A percentile compares a stretch with the other conserved stretches of the same genome.
These are phyloP conservation scores for Caranx melampygus DNA, from an alignment of 2,113 vertebrate genomes.

Conservation along the genomic window DNA sequence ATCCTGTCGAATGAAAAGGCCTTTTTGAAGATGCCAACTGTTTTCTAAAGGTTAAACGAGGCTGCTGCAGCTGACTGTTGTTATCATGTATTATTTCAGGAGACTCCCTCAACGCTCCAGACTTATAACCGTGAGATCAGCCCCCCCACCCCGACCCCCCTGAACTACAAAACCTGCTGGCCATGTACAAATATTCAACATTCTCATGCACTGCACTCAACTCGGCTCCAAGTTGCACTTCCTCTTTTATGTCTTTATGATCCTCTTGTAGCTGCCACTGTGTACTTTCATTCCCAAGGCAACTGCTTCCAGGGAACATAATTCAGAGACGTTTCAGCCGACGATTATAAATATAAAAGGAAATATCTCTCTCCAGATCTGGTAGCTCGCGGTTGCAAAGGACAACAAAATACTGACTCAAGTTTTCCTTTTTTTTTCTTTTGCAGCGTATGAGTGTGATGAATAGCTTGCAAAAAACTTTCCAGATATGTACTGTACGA, in stretches of 20 bases:
- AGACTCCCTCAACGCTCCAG: neutral
- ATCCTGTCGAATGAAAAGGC: neutral
- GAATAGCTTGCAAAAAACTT: neutral
- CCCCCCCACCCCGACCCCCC: neutral
- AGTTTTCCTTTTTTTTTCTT: neutral
- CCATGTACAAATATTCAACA: slow-evolving; percentile 17
- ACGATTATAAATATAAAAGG: neutral
- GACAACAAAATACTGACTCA: neutral
- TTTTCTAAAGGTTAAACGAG: neutral
- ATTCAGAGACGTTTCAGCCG: neutral
- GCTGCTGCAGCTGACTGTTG: neutral
- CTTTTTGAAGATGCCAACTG: neutral
- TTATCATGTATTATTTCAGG: neutral
- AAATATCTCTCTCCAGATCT: slow-evolving; percentile 7
- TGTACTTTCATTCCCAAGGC: slow-evolving; percentile 39
- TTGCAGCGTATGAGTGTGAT: neutral
- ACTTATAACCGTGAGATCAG: slow-evolving; percentile 2
- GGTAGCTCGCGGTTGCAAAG: neutral
- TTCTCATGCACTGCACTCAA: slow-evolving; percentile 19
- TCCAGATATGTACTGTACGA: neutral
- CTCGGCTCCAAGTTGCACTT: slow-evolving; percentile 39
- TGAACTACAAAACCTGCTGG: neutral
- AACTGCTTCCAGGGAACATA: slow-evolving; percentile 3
- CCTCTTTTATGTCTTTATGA: slow-evolving; percentile 76
- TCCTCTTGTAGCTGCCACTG: slow-evolving; percentile 5